Base-by-base conservation (phyloP, 2,888 invertebrate species). In the Melieria crassipennis region DNA sequence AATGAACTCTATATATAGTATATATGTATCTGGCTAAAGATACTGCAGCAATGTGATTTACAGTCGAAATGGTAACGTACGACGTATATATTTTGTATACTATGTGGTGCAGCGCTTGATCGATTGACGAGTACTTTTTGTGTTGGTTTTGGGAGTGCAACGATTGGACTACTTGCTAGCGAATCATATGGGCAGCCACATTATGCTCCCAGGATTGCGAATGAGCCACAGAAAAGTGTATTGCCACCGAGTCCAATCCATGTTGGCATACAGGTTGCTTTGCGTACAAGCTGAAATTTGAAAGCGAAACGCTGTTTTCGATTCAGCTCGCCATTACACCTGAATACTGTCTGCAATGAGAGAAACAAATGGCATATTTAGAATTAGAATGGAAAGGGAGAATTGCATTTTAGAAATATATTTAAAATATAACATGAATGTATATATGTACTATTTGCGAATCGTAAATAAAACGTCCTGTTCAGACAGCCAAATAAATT, bases 231-330 rank as follows among this genome's bases (percentile, higher is more conserved):
- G 79, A 77, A 83, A 83, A 77, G 82, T 81, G 78, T 82, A 81
- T 80, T 84, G 84, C 84, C 85, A 84, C 79, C 85, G 82, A 79
- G 83, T 86, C 87, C 86, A 87, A 82, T 86, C 86, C 86, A 86
- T 86, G 79, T 80, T 82, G 76, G 81, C 74, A 77, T 78, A 71
- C 61, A 67, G 16, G 9, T 52, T 56, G 50, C 11, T 30, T 10
- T n/a, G 57, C 45, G 45, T 47, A 30, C 10, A 60, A 43, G 48
- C 48, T 52, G 50, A 67, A 48, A 30, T 30, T 30, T 57, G 9
- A 10, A 52, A 55, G n/a, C 10, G 42, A 58, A 52, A n/a, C 50
- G 68, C 13, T 6, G 7, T n/a, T 13, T 52, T 63, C 42, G 56
- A 16, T 64, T 67, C 64, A 71, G 58, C 67, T 71, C 50, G 58